A percentile compares a stretch with the other conserved stretches of the same genome.
These are phyloP conservation scores for Silurus glanis DNA, from an alignment of 2,113 vertebrate species.

Conservation along the genomic window DNA sequence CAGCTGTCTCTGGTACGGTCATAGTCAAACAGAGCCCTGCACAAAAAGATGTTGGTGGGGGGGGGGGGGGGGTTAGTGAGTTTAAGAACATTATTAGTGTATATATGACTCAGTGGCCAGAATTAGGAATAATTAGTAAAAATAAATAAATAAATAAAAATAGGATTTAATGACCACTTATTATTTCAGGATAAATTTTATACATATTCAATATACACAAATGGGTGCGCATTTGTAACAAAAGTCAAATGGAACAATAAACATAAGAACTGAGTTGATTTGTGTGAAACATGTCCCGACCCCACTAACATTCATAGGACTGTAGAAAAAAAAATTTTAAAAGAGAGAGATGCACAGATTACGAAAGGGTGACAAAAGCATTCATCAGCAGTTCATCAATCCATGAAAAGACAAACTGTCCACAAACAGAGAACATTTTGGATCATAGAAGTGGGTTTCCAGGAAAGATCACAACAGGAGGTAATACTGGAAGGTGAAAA, in stretches of 20 bases:
- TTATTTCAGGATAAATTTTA: neutral
- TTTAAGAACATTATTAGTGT: neutral
- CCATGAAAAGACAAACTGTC: neutral
- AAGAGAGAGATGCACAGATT: neutral
- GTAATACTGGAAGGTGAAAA: neutral
- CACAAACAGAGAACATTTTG: neutral
- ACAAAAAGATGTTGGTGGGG: neutral
- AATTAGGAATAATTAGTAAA: neutral
- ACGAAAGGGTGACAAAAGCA: neutral
- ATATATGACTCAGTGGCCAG: too few species aligned
- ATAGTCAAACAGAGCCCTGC: slow-evolving; percentile 96
- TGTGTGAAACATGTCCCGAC: neutral
- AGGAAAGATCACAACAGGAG: neutral
- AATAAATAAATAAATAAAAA: neutral
- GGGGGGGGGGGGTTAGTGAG: neutral
- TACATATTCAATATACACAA: neutral
- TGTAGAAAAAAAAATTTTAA: neutral
- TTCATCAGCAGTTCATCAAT: neutral
- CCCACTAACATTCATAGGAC: neutral
- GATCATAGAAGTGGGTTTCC: too few species aligned
- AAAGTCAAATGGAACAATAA: too few species aligned
- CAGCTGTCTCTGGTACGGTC: slow-evolving; percentile 97
- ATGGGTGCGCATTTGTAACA: too few species aligned
- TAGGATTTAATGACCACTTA: neutral
- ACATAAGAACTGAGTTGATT: neutral